Evolutionary conservation across 2,113 vertebrate genomes (phyloP), one percentile per base, ranked within the genome.

Genomic region (Melanocharis versteri): DNA sequence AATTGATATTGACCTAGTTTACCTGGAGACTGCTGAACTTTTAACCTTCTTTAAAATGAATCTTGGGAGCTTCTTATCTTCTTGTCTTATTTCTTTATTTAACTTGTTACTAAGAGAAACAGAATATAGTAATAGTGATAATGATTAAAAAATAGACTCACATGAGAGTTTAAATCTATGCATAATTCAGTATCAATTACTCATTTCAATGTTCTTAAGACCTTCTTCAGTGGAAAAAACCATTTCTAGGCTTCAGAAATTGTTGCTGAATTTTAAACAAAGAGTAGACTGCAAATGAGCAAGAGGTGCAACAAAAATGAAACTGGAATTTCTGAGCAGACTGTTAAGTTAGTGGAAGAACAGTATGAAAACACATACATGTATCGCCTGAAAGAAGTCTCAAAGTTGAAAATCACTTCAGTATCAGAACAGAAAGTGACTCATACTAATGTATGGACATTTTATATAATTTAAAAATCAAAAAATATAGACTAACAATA

Each of bases 341-440:
- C 14, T 3, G 0, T 60, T 71, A 53, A 24, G 2, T 48, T 45
- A 57, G 18, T 19, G 35, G 37, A 84, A 84, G 21, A 77, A 28
- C 9, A 62, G 3, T 58, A 57, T 0, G 3, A 65, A 89, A 80
- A 18, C 4, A 13, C 0, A 0, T 1, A 2, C 18, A 7, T 18
- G 0, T 44, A 28, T 72, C 0, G 1, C 10, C 20, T 26, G 30
- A 71, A 69, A 45, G 6, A 80, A 77, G 13, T 4, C 11, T 45
- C 22, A 51, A 79, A 69, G 13, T 66, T 65, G 9, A 69, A 71
- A 90, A 94, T 12, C 3, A 64, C 6, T 60, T 70, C 6, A 15
- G 2, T 37, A 27, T 53, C 11, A 68, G 26, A 90, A 66, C 5
- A 77, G 44, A 72, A 83, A 62, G 27, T 18, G 8, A 42, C n/a